phyloP scores from a whole-genome alignment of 2,797 vertebrate species.

The Acanthornis magna region DNA sequence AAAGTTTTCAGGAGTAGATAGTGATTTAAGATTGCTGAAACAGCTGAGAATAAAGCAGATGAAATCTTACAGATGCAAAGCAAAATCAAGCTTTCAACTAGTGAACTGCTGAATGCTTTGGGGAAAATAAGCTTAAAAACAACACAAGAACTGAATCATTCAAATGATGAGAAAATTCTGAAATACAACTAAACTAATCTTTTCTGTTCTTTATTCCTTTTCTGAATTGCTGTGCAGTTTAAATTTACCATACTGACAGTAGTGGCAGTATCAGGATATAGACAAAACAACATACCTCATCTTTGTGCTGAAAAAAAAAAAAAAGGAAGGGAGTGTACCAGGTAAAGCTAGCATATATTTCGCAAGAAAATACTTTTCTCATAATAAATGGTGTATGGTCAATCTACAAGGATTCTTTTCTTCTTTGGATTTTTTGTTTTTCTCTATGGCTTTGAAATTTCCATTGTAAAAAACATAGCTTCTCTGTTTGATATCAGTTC shows the following conservation, averaged over 20 bases:
- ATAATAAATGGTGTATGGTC: background rate
- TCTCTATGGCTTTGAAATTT: background rate
- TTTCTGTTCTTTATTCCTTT: background rate
- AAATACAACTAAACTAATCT: background rate
- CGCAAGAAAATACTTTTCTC: background rate
- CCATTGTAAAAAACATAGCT: background rate
- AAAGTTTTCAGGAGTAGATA: background rate
- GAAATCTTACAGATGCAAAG: background rate
- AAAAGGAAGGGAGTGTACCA: accelerated
- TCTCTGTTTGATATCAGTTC: background rate
- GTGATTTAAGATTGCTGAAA: background rate
- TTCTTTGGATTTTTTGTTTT: background rate
- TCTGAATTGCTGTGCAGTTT: background rate
- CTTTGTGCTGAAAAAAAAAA: background rate
- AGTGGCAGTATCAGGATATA: background rate
- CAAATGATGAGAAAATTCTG: background rate
- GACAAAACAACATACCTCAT: background rate
- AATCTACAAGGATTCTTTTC: background rate
- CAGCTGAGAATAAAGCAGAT: background rate
- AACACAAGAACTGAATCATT: background rate
- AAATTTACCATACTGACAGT: background rate
- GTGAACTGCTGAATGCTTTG: background rate
- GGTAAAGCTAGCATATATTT: background rate
- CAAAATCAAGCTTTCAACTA: background rate
- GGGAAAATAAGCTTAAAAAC: background rate